Evolutionary conservation across 1,140 invertebrate genomes (phyloP).

Genomic region (Diploscapter pachys): DNA sequence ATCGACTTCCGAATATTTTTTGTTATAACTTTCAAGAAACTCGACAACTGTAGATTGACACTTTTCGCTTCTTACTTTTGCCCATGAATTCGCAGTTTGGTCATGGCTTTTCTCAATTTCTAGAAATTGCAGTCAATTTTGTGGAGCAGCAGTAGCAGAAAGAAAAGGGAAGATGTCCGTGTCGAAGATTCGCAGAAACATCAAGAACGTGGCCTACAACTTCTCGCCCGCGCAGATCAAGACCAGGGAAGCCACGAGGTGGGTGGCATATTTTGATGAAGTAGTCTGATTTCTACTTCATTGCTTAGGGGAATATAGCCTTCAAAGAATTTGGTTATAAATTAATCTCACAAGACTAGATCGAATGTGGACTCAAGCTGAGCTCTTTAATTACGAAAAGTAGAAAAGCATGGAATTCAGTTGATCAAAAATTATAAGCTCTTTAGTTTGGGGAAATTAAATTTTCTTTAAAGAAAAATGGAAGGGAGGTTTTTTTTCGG

Average conservation of each 20-base stretch:
- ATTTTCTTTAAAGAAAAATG: too few relatives aligned
- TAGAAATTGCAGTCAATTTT: too few relatives aligned
- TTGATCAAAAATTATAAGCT: not conserved
- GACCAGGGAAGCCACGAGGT: constrained; percentile 55
- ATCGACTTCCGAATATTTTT: too few relatives aligned
- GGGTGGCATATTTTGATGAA: not conserved
- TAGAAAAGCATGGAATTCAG: not conserved
- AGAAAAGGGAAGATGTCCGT: too few relatives aligned
- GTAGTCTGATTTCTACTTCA: constrained; percentile 39
- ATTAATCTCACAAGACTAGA: not conserved
- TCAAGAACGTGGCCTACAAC: constrained; percentile 59
- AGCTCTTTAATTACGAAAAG: constrained; percentile 74
- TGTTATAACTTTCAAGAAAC: too few relatives aligned
- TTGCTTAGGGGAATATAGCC: constrained; percentile 98
- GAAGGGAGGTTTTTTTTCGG: not conserved
- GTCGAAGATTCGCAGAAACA: constrained; percentile 44
- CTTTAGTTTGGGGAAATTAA: not conserved
- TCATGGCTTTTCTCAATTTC: too few relatives aligned
- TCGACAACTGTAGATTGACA: too few relatives aligned
- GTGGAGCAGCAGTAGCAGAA: too few relatives aligned
- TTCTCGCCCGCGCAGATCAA: constrained; percentile 59
- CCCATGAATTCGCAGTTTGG: too few relatives aligned
- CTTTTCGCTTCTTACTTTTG: too few relatives aligned
- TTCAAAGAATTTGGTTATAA: constrained; percentile 78
- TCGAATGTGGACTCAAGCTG: constrained; percentile 98